Evolutionary conservation across 2,888 invertebrate species (phyloP), one percentile per base, ranked within the genome.

Genomic region (Kuschelorhynchus macadamiae): DNA sequence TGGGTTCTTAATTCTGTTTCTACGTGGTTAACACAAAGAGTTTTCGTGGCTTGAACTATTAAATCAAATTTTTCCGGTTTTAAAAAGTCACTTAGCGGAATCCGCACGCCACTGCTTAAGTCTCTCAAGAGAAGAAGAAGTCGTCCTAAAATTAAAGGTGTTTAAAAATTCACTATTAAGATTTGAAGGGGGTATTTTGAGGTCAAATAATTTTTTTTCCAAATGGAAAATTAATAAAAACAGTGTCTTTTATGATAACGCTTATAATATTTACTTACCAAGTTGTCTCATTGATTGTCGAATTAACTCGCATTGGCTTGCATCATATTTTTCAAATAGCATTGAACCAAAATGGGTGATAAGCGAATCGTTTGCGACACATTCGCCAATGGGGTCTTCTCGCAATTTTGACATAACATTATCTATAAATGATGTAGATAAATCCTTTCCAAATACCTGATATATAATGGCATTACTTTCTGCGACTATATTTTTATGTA

Each of bases 261-360:
- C n/a, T n/a, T n/a, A n/a, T n/a, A n/a, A n/a, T n/a, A n/a, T n/a
- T n/a, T n/a, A 32, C 32, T 9, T 32, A 8, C 32, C 32, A 32
- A 32, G 32, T 60, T 71, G 71, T n/a, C 67, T 57, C 65, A 71
- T 68, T n/a, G 65, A 32, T 47, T 71, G 71, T 20, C 67, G 30
- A 8, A 71, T 71, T 0, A 71, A 30, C 36, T 67, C 66, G 8
- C 17, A 12, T 50, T 71, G 71, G 9, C 65, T 65, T 9, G 16
- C 21, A 52, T 44, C 46, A 53, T 71, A 56, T 59, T 71, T 65
- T 49, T 67, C 70, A 55, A 53, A 67, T 32, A 52, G 71, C 21
- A 71, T 36, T 44, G 60, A 56, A 21, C 62, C 67, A 30, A 49
- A 49, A 14, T 36, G 16, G 32, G 20, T 11, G 11, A 50, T 50